Base-by-base conservation (phyloP, 92 coral and sea anemone genomes). In the Bergia sp. region DNA sequence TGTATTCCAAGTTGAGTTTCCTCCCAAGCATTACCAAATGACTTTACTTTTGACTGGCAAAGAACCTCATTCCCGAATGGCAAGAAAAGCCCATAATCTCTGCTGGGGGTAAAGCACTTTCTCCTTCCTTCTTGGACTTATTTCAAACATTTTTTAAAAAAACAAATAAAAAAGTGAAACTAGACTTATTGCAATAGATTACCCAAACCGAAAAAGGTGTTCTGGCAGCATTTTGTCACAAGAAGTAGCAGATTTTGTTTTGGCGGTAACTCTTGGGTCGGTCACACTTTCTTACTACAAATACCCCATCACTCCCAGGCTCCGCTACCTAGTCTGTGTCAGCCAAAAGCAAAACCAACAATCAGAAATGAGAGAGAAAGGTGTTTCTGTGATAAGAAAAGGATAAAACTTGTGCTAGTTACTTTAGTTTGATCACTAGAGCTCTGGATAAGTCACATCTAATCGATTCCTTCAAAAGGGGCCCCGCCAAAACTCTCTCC, bases 51-150 rank as follows among this genome's bases (percentile, higher is more conserved):
- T 73, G 79, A 76, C 5, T 76, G 50, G 21, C 3, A 76, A 15
- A 76, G 50, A 76, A 76, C 79, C 79, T 76, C 79, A 76, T 76
- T 76, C 79, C 50, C 39, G 40, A 76, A 29, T 29, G 29, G 29
- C 29, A 29, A 29, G 29, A 29, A 29, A 29, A 29, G 29, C 29
- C 29, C 29, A 29, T 29, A 29, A 29, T 29, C 29, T 29, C 29
- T 29, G 29, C 29, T 29, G 29, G 0, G 78, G 78, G n/a, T 11
- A 76, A 8, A 76, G 39, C 79, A 76, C 79, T 76, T 41, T 15
- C 29, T 23, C 53, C 79, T 41, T 5, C 79, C 79, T 73, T 76
- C 79, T 73, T 73, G 77, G 43, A 73, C 11, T 73, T 73, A 73
- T 29, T 66, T 66, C 73, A 29, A 29, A 29, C 0, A 29, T 29